Evolutionary conservation across 2,113 vertebrate species (phyloP), one percentile per base, ranked within the genome.

Genomic region (Paralichthys olivaceus): DNA sequence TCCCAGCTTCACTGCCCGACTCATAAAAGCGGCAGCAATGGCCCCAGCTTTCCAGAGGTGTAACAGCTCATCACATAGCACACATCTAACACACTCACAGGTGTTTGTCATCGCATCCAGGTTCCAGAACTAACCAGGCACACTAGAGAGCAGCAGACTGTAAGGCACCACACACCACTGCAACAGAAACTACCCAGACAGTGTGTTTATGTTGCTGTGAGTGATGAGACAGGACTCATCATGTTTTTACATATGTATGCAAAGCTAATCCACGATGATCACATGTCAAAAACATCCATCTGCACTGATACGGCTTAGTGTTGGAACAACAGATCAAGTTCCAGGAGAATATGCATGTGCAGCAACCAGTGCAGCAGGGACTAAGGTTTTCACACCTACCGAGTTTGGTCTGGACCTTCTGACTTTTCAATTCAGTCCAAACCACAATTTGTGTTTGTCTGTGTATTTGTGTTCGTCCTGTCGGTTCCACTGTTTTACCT

Each of bases 1-100:
- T 6, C 19, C 19, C 20, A 75, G 84, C 90, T 88, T 89, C 85
- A 85, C 86, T 75, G 81, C 87, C 81, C 77, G 75, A 63, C 37
- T 37, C 49, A 81, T 28, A 71, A 67, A 80, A 54, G 53, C 75
- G 56, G 14, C 58, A 56, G 57, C 69, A 51, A 73, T 34, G 80
- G 87, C 89, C 81, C 80, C 89, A 89, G 89, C 80, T 89, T 94
- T 93, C 90, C 85, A 94, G 90, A 95, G 79, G 29, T 11, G 8
- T 45, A 94, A 80, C 92, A 90, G 89, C 87, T 89, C 85, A 81
- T 79, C 69, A 53, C 85, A 91, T 69, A 94, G 89, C 74, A 69
- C 32, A 28, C 61, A 23, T 15, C 40, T 17, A 29, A 60, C 56
- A 58, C 72, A 14, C 66, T 56, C 40, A 43, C 67, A 81, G 75